Percentiles rank a stretch among this genome's conserved stretches.
Conservation (phyloP, 1,140 invertebrate genomes). For the Aleiodes sp. region DNA sequence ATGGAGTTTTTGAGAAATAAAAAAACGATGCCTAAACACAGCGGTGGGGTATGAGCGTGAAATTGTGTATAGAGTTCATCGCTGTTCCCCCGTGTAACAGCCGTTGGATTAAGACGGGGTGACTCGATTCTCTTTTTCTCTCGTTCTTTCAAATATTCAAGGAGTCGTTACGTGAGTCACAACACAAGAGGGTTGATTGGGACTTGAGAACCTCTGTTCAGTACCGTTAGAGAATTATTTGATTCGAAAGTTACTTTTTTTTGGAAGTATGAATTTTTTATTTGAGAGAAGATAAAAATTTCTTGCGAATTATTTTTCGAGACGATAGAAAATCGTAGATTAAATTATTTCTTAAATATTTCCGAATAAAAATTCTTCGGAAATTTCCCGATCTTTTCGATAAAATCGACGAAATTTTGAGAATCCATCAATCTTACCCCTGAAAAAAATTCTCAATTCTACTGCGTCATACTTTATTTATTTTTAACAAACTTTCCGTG, state of each 20-base stretch:
- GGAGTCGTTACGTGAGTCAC: constrained; percentile 40
- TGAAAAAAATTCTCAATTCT: not conserved
- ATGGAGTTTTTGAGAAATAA: constrained; percentile 26
- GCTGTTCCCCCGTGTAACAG: constrained; percentile 12
- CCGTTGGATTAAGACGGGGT: constrained; percentile 42
- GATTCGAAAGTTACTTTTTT: no score
- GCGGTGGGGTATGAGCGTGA: constrained; percentile 31
- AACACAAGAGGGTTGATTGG: constrained; percentile 17
- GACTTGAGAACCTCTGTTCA: not conserved
- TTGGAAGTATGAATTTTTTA: no score
- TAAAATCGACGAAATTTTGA: no score
- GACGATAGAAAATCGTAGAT: no score
- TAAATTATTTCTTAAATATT: no score
- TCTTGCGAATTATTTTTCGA: no score
- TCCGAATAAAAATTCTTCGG: no score
- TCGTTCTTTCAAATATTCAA: constrained; percentile 31
- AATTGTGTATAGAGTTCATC: constrained; percentile 31
- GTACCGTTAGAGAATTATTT: not conserved
- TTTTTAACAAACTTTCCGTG: not conserved
- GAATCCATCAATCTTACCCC: no score
- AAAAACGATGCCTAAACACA: constrained; percentile 23
- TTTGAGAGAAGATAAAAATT: no score
- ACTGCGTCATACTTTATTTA: not conserved
- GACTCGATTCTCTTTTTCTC: not conserved
- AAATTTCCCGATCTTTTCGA: no score